A percentile compares a stretch with the other conserved stretches of the same genome.
phyloP scores from a whole-genome alignment of 2,113 vertebrate genomes.

The Tympanuchus pallidicinctus region DNA sequence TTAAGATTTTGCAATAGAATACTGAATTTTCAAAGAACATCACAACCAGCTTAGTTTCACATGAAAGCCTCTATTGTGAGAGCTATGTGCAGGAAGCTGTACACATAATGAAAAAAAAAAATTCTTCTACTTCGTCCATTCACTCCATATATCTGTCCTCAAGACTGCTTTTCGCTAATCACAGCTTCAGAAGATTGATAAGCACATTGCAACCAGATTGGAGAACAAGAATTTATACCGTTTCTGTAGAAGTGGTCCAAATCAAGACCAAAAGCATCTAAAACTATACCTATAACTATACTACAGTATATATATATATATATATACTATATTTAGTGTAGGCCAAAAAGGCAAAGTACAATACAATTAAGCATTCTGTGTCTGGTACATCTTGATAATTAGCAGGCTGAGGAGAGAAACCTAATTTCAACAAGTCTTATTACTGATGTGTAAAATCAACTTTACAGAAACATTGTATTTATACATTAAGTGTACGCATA shows the following conservation, averaged over 20 bases:
- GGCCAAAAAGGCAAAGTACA: background rate
- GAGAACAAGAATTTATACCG: background rate
- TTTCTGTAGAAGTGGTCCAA: background rate
- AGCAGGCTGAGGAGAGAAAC: background rate
- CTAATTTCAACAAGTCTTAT: background rate
- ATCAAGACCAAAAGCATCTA: background rate
- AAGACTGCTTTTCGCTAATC: background rate
- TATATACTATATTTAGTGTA: background rate
- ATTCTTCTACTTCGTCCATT: background rate
- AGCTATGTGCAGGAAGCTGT: background rate
- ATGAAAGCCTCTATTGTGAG: background rate
- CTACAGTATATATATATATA: too few relatives aligned
- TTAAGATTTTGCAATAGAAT: conserved; percentile 49
- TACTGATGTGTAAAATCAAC: background rate
- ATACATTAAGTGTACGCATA: accelerated
- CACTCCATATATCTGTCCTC: background rate
- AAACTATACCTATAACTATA: background rate
- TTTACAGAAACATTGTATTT: background rate
- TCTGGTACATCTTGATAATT: background rate
- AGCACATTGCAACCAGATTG: background rate
- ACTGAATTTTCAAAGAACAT: conserved; percentile 35
- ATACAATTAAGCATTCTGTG: background rate
- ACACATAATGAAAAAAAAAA: background rate
- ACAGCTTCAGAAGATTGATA: background rate
- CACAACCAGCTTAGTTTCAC: conserved; percentile 17